Evolutionary conservation across 1,140 invertebrate species (phyloP), one percentile per base, ranked within the genome.

Genomic region (Atta texana): DNA sequence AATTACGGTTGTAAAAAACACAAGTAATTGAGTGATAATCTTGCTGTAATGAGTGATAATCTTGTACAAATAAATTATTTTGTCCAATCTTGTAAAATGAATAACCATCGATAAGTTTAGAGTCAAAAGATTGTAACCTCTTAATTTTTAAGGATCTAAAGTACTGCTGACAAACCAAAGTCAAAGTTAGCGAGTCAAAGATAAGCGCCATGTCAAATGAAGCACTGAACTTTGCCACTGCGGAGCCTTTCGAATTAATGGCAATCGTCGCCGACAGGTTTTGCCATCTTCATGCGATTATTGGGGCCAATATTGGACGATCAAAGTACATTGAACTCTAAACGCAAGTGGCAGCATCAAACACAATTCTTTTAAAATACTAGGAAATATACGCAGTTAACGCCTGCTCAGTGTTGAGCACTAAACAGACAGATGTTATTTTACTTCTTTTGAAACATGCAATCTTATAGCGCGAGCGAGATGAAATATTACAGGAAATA

Each of bases 221-320:
- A 89, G 75, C 64, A 76, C 71, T 89, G 89, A 90, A 89, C 88
- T 88, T 74, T 89, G 88, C 63, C 88, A 89, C 39, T 55, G 53
- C 63, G 76, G 71, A 74, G 57, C 66, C 87, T 69, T 63, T 87
- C 85, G 76, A 89, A 90, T 90, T 90, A 89, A 86, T 85, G 77
- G 66, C 88, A 90, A 90, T 90, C 59, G 76, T 69, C 88, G 59
- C 69, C 88, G 51, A 72, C 88, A 87, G 88, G 89, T 90, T 89
- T 89, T 28, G 44, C 77, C 31, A 88, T 16, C 85, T 77, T 87
- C 74, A 72, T 87, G 78, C 72, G 85, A 89, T 89, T 86, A 89
- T 89, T 87, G 89, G 85, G 85, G 86, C 78, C 81, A 90, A 86
- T 90, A 87, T 77, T 51, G 82, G 85, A 7, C 59, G 64, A 34